Evolutionary conservation across 2,797 vertebrate species (phyloP).

Genomic region (Petrocephalus schoutedeni): DNA sequence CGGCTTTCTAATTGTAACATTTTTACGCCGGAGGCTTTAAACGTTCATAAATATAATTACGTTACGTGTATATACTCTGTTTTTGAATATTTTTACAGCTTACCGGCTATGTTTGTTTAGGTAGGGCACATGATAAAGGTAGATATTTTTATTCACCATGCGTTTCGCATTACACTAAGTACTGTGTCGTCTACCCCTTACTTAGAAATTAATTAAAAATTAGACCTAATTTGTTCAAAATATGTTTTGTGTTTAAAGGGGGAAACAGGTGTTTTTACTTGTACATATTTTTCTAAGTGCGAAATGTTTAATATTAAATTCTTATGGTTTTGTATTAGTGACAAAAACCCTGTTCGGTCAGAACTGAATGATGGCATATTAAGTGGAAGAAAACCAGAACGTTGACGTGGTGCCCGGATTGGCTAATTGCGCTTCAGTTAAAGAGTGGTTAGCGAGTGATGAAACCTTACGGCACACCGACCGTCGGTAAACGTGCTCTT

Average conservation of each 20-base stretch:
- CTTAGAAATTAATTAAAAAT: not conserved
- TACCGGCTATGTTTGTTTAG: not conserved
- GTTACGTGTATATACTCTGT: not conserved
- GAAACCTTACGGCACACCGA: not conserved
- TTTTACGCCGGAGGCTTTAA: not conserved
- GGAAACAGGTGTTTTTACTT: not conserved
- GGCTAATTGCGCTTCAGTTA: not conserved
- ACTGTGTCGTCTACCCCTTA: not conserved
- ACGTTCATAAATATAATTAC: not conserved
- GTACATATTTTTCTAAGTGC: not conserved
- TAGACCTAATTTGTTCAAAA: not conserved
- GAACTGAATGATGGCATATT: not conserved
- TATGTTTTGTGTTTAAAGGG: not conserved
- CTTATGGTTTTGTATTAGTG: not conserved
- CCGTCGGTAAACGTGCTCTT: not conserved
- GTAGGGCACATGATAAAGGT: not conserved
- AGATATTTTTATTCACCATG: not conserved
- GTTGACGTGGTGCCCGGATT: not conserved
- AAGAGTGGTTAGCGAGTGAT: not conserved
- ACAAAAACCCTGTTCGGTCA: not conserved
- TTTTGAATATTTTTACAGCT: not conserved
- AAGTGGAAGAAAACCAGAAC: not conserved
- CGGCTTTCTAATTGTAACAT: not conserved
- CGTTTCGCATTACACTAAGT: not conserved
- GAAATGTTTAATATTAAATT: not conserved